Evolutionary conservation across 2,888 invertebrate genomes (phyloP).

Genomic region (Eumerus sabulonum): DNA sequence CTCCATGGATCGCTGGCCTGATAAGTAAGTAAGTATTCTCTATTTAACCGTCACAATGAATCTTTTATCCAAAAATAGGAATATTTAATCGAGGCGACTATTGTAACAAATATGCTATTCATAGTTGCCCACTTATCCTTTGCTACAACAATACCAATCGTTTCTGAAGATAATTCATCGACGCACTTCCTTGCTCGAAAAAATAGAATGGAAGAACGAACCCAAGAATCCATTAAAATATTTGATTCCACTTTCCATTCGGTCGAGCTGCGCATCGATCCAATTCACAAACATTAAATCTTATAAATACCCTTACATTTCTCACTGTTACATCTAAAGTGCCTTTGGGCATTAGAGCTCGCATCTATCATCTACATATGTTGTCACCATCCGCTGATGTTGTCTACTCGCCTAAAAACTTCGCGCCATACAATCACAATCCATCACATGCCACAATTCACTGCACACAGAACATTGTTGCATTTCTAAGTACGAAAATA

Average conservation of each 20-base stretch:
- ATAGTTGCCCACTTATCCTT: not conserved
- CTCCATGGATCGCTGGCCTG: too few relatives aligned
- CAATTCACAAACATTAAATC: conserved; percentile 54
- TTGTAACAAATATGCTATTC: too few relatives aligned
- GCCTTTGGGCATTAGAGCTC: conserved; percentile 47
- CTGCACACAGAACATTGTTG: conserved; percentile 54
- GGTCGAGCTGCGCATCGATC: conserved; percentile 39
- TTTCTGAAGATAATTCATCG: conserved; percentile 16
- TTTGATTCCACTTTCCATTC: conserved; percentile 25
- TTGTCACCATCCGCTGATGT: conserved; percentile 33
- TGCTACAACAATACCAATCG: too few relatives aligned
- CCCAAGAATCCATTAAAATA: conserved; percentile 44
- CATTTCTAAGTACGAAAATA: conserved; percentile 54
- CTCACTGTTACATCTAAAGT: conserved; percentile 47
- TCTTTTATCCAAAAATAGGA: too few relatives aligned
- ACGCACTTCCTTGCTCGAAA: not conserved
- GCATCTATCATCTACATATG: conserved; percentile 53
- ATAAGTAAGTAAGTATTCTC: too few relatives aligned
- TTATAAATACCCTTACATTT: conserved; percentile 57
- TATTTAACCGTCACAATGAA: too few relatives aligned
- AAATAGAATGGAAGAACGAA: conserved; percentile 18
- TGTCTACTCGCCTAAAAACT: conserved; percentile 32
- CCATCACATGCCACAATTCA: conserved; percentile 23
- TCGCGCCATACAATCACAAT: conserved; percentile 39
- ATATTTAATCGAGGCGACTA: too few relatives aligned